These are phyloP conservation scores for Catotricha subobsoleta DNA, from an alignment of 2,888 invertebrate species.

Conservation along the genomic window DNA sequence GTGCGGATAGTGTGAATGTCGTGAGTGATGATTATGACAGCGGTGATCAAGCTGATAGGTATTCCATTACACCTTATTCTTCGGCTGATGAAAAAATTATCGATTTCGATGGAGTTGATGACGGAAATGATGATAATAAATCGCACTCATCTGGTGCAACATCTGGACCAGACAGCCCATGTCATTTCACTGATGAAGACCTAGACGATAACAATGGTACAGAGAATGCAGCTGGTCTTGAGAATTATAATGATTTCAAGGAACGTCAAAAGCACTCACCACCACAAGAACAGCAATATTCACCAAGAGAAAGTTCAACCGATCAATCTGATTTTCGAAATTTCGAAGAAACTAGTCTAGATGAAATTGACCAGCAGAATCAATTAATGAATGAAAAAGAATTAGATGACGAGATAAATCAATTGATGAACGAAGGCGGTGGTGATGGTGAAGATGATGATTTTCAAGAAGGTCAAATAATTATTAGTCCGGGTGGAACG, in stretches of 20 bases:
- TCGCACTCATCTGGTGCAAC: conserved; percentile 68
- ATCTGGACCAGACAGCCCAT: conserved; percentile 73
- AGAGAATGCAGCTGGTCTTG: background rate
- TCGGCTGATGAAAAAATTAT: conserved; percentile 31
- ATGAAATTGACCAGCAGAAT: background rate
- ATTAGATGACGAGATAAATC: conserved; percentile 15
- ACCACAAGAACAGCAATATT: background rate
- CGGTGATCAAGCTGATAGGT: conserved; percentile 7
- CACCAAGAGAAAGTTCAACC: no score
- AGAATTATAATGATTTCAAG: conserved; percentile 9
- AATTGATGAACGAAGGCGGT: background rate
- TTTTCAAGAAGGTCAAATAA: background rate
- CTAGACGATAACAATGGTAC: background rate
- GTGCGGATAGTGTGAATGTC: background rate
- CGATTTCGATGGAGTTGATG: no score
- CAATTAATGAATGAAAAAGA: conserved; percentile 1
- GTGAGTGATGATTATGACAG: background rate
- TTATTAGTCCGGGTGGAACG: background rate
- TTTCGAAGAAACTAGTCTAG: conserved; percentile 1
- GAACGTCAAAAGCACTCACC: conserved; percentile 7
- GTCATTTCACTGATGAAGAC: conserved; percentile 48
- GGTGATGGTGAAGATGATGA: background rate
- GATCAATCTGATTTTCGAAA: no score
- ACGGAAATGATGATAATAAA: conserved; percentile 25
- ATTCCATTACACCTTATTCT: conserved; percentile 28